Percentiles rank a stretch among this genome's conserved stretches.
Evolutionary conservation across 2,888 invertebrate species (phyloP).

Genomic region (Alitta virens): DNA sequence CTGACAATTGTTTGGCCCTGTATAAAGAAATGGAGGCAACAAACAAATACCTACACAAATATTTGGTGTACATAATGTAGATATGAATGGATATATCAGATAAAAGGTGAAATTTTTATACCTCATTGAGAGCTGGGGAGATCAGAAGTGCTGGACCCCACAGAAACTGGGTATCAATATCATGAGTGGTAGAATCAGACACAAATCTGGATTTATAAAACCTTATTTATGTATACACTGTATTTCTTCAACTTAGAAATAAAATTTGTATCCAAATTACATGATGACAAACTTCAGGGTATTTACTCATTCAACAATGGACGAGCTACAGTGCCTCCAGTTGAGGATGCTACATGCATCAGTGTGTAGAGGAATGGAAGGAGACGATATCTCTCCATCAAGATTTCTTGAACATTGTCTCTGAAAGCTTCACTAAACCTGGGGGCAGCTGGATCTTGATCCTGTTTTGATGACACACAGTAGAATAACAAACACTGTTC

Average conservation of each 20-base stretch:
- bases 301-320: constrained; percentile 55
- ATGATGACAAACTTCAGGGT: not conserved
- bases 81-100: too few species aligned
- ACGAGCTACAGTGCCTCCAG: constrained; percentile 52
- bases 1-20: constrained; percentile 34
- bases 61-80: too few species aligned
- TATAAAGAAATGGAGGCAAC: too few species aligned
- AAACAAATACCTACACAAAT: too few species aligned
- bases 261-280: not conserved
- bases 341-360: constrained; percentile 49
- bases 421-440: constrained; percentile 61
- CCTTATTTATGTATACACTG: not conserved
- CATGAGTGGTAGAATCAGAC: constrained; percentile 28
- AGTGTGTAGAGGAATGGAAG: constrained; percentile 59
- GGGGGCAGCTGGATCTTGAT: constrained; percentile 82
- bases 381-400: constrained; percentile 52
- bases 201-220: not conserved
- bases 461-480: constrained; percentile 34
- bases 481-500: too few species aligned
- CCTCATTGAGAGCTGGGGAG: constrained; percentile 38
- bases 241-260: not conserved
- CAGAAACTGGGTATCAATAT: constrained; percentile 37
- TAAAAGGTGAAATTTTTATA: too few species aligned
- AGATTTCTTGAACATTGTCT: constrained; percentile 28
- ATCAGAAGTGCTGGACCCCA: constrained; percentile 54